Evolutionary conservation across 2,888 invertebrate genomes (phyloP).

Genomic region (Apamea monoglypha): DNA sequence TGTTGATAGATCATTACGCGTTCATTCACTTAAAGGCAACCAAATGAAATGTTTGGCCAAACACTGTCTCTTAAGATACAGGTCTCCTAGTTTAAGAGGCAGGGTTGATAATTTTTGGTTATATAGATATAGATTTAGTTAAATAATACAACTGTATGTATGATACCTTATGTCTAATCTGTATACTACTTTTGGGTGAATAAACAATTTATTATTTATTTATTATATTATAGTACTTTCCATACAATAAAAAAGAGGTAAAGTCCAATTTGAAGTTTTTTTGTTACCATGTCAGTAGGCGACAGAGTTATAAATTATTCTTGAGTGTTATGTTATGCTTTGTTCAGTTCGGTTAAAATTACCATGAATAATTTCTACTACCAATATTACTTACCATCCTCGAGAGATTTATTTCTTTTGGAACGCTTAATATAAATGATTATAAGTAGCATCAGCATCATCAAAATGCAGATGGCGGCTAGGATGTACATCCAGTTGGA

Average conservation of each 20-base stretch:
- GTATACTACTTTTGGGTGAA: no score
- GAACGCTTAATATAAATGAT: not conserved
- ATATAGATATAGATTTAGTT: no score
- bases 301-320: not conserved
- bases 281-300: not conserved
- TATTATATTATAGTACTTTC: no score
- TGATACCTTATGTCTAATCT: no score
- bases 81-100: no score
- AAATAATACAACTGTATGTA: no score
- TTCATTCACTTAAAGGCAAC: no score
- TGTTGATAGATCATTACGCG: no score
- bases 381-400: conserved; percentile 4
- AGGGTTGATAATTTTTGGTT: no score
- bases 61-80: no score
- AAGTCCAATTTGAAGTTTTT: not conserved
- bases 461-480: not conserved
- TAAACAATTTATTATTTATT: no score
- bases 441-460: conserved; percentile 1
- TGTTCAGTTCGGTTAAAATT: not conserved
- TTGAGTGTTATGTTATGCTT: not conserved
- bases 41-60: no score
- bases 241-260: not conserved
- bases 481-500: conserved; percentile 41
- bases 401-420: conserved; percentile 19
- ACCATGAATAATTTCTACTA: not conserved